Base-by-base conservation (phyloP, 2,113 vertebrate species). In the Eolophus roseicapilla region DNA sequence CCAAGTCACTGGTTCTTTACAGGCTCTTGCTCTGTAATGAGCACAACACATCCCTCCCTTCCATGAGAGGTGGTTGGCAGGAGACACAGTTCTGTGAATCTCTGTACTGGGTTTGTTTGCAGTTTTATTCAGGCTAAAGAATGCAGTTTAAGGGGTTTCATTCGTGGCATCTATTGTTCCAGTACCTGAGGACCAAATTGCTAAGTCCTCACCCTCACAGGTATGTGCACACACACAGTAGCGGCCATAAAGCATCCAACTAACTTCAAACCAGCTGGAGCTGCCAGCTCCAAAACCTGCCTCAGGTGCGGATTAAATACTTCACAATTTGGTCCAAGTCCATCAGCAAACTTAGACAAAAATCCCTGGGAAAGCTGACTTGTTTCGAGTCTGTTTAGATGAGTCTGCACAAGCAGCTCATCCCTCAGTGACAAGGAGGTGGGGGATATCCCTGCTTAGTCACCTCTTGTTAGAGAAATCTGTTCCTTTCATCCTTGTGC, bases 201-300 rank as follows among this genome's bases (percentile, higher is more conserved):
- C 14, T 3, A 49, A 5, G 21, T 49, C 41, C 80, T 74, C 50
- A 8, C 50, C 57, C 8, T 25, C 12, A 5, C 41, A n/a, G 64
- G 3, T 41, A 0, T 3, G 18, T 21, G 49, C 55, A 23, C 24
- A 25, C 31, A 11, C 3, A 27, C 0, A 20, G 39, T 3, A n/a
- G 1, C 11, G 21, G 71, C 2, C 3, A 2, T 27, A 8, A 19
- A 63, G 35, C 12, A 6, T 15, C 19, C 49, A 8, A 0, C 13
- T 43, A 28, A 47, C 44, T 52, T 33, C 37, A 74, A 33, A 3
- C 2, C 27, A 52, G 35, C 39, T 15, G 5, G 8, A 65, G 73
- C 50, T 28, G 60, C 75, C 75, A 59, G 70, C 79, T 82, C 69
- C 25, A 24, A 57, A 87, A 67, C 46, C 55, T 93, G 77, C 53